These are phyloP conservation scores for Micromys minutus DNA, from an alignment of 2,113 vertebrate genomes.

Conservation along the genomic window DNA sequence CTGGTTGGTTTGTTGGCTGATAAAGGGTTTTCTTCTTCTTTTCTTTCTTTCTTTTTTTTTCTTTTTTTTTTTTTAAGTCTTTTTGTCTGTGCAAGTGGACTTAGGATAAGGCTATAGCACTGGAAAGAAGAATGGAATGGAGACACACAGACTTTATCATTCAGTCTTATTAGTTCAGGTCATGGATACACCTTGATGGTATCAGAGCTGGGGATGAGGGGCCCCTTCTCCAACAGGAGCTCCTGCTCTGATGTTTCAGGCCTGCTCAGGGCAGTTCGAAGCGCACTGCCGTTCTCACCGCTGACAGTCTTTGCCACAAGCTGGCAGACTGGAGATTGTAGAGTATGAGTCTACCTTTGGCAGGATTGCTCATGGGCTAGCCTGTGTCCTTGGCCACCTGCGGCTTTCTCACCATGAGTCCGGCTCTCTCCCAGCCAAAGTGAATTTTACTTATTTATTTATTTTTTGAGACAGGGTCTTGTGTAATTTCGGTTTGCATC, in stretches of 20 bases:
- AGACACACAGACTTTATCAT: background rate
- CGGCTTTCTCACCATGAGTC: background rate
- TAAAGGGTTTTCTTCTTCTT: background rate
- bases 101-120: background rate
- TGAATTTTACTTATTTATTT: no score
- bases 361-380: background rate
- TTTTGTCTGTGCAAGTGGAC: background rate
- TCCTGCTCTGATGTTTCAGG: background rate
- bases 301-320: background rate
- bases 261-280: no score
- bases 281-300: no score
- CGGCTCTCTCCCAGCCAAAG: background rate
- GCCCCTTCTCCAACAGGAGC: accelerated
- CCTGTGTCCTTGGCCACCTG: no score
- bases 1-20: background rate
- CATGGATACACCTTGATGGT: no score
- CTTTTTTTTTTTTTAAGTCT: background rate
- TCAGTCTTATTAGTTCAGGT: background rate
- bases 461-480: background rate
- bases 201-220: background rate
- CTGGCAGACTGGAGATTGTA: accelerated
- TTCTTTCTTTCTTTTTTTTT: background rate
- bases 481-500: background rate
- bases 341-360: accelerated
- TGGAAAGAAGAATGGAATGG: background rate